Percentiles rank a stretch among this genome's conserved stretches.
Evolutionary conservation across 1,140 invertebrate species (phyloP).

Genomic region (Caenorhabditis tropicalis): DNA sequence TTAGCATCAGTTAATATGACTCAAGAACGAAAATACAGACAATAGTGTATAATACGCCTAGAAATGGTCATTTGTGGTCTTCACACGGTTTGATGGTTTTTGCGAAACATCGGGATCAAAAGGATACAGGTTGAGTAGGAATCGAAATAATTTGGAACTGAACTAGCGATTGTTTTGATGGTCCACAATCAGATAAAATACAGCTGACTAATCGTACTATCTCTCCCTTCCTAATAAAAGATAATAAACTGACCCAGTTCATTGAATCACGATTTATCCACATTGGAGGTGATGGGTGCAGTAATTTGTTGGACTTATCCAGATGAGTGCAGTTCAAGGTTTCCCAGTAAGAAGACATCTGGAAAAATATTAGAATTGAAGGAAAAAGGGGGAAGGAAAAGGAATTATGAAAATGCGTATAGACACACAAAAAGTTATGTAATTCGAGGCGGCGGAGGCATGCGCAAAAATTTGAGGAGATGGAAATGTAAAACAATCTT

Average conservation of each 20-base stretch:
- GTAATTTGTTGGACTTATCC: slow-evolving; percentile 19
- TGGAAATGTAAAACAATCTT: slow-evolving; percentile 26
- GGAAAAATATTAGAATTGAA: neutral
- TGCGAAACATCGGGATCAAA: slow-evolving; percentile 4
- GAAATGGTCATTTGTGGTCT: slow-evolving; percentile 1
- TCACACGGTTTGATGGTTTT: neutral
- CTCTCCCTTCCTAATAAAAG: neutral
- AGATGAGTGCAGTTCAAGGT: slow-evolving; percentile 32
- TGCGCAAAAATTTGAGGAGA: neutral
- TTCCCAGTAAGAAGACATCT: slow-evolving; percentile 32
- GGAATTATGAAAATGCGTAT: neutral
- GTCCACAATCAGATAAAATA: slow-evolving; percentile 6
- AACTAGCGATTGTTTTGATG: slow-evolving; percentile 25
- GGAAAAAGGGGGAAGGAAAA: neutral
- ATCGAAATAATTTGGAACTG: neutral
- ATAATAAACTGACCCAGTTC: slow-evolving; percentile 38
- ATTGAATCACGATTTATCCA: slow-evolving; percentile 28
- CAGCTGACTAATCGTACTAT: neutral
- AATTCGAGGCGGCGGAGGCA: neutral
- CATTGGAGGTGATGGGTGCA: slow-evolving; percentile 16
- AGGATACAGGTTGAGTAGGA: neutral
- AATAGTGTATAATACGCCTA: no score
- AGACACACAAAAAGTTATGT: slow-evolving; percentile 19
- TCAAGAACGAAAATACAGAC: no score
- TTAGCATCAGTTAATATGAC: no score